phyloP scores from a whole-genome alignment of 2,113 vertebrate genomes.

The Pionites leucogaster region DNA sequence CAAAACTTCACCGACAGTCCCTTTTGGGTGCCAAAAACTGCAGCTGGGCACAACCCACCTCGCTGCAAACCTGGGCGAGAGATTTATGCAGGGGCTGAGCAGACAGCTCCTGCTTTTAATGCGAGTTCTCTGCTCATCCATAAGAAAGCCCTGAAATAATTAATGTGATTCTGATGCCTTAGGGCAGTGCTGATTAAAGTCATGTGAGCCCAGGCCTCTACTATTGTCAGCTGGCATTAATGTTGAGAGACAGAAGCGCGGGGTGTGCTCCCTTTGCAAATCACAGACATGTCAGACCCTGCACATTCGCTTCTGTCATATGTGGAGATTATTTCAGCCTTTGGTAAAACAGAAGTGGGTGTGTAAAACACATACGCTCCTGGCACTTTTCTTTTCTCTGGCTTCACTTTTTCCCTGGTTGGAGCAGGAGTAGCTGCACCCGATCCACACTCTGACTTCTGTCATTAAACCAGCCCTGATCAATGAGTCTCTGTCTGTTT shows the following conservation, averaged over 20 bases:
- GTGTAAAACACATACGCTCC: neutral
- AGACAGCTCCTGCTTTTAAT: neutral
- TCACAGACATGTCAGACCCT: constrained; percentile 32
- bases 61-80: neutral
- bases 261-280: constrained; percentile 10
- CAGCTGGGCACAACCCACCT: neutral
- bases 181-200: constrained; percentile 57
- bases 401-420: neutral
- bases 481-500: neutral
- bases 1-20: constrained; percentile 66
- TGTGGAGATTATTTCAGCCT: constrained; percentile 49
- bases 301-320: neutral
- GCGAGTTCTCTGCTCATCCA: constrained; percentile 10
- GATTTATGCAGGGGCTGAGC: constrained; percentile 1
- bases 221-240: constrained; percentile 77
- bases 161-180: constrained; percentile 66
- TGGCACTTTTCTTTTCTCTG: neutral
- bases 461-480: neutral
- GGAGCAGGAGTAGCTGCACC: neutral
- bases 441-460: rapidly evolving
- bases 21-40: neutral
- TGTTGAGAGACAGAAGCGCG: constrained; percentile 27
- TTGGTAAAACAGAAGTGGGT: constrained; percentile 32
- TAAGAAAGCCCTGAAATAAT: constrained; percentile 67
- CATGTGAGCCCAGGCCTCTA: constrained; percentile 70